Evolutionary conservation across 2,888 invertebrate genomes (phyloP), one percentile per base, ranked within the genome.

Genomic region (Dinocampus coccinellae): DNA sequence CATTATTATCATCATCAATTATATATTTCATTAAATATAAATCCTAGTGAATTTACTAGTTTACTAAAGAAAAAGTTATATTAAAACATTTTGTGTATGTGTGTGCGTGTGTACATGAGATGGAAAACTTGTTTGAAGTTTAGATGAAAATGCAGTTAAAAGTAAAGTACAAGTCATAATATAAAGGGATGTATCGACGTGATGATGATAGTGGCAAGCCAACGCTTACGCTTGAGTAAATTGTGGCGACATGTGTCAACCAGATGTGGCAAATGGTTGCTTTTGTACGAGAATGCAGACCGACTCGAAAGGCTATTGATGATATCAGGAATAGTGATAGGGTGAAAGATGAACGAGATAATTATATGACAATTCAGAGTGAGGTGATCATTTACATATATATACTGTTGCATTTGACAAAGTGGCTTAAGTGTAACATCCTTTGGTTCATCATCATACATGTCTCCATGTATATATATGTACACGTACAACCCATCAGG

Each of bases 331-430:
- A 7, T 16, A 7, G 9, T 47, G 16, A 47, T 47, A n/a, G 47
- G 47, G 16, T 47, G 47, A 16, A 7, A 16, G 47, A 6, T 1
- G 16, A 7, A n/a, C 16, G 7, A 16, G 47, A 47, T 47, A 16
- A 47, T 79, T 81, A 79, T 81, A 81, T 74, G 79, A 82, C 79
- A 81, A 81, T 79, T 75, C 78, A 75, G 79, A 76, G 78, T 24
- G n/a, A 79, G 78, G 75, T 76, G 79, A 78, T 74, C 75, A n/a
- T n/a, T 69, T 82, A 85, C 85, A 85, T 85, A 84, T 83, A 83
- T 84, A 84, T 85, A 83, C 76, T 72, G 78, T 75, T n/a, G n/a
- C n/a, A n/a, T 81, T 85, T 82, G 78, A 75, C 75, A 79, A 79
- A 81, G 80, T 84, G 83, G 79, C 78, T 80, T 76, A 75, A 81